Evolutionary conservation across 2,113 vertebrate species (phyloP).

Genomic region (Silurus meridionalis): DNA sequence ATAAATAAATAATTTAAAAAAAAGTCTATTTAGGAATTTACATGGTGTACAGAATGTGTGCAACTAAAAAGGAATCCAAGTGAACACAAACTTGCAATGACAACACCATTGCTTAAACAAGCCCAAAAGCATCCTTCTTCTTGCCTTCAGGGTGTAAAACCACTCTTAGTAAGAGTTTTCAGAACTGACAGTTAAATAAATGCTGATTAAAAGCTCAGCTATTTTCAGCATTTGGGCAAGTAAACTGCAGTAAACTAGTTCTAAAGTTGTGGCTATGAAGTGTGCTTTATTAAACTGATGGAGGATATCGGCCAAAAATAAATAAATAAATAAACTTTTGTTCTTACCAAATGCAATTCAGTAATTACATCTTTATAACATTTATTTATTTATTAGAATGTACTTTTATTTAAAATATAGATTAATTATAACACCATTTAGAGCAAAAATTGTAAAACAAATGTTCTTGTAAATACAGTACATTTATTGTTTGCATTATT

Average conservation of each 20-base stretch:
- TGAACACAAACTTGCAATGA: not conserved
- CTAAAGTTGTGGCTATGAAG: not conserved
- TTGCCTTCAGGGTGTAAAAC: not conserved
- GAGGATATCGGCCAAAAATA: not conserved
- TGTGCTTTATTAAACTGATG: not conserved
- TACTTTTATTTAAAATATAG: not conserved
- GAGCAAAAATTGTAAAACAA: not conserved
- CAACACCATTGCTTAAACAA: not conserved
- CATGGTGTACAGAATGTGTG: not conserved
- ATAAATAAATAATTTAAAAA: not conserved
- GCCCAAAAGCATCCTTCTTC: not conserved
- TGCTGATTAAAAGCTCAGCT: not conserved
- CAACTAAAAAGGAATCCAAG: not conserved
- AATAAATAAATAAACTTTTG: not conserved
- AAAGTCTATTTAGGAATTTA: not conserved
- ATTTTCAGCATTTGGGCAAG: not conserved
- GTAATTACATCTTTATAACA: not conserved
- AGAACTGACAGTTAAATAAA: not conserved
- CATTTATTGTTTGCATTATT: not conserved
- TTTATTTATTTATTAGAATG: not conserved
- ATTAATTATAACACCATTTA: not conserved
- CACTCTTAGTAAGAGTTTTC: not conserved
- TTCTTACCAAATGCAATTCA: not conserved
- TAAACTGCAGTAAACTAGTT: not conserved
- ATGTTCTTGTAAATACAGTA: not conserved